Evolutionary conservation across 2,888 invertebrate species (phyloP), one percentile per base, ranked within the genome.

Genomic region (Drosophila fungiperda): DNA sequence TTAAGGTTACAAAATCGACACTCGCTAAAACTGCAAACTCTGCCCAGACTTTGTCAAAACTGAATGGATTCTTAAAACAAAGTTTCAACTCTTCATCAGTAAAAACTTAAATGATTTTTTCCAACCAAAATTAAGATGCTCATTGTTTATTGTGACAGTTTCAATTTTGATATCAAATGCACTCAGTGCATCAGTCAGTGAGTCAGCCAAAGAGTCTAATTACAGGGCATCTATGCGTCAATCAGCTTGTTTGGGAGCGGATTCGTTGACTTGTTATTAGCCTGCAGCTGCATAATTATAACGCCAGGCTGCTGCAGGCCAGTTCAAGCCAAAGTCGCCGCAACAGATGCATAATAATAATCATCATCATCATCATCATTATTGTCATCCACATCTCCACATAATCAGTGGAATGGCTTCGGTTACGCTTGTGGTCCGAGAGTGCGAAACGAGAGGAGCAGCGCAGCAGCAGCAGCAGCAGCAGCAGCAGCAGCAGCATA

Each of bases 341-440:
- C 86, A 78, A 78, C 73, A 86, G 76, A 20, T 23, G 36, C 65
- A 49, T 49, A 26, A 49, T 59, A 29, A 33, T 68, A 26, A 64
- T 63, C 23, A n/a, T 36, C 49, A 53, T 63, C 45, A 35, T 54
- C 54, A 48, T 55, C 23, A 40, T 57, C 29, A 63, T 63, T 38
- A 40, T 72, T 68, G 76, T 73, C 73, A 65, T 75, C 71, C 55
- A 55, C 54, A 54, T 78, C 45, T 78, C 66, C 66, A 68, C 76
- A 72, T 76, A 80, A 76, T 78, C 79, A 73, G 68, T 63, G 69
- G 68, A 63, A 66, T 66, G 73, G 84, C 81, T 79, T 79, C 83
- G 83, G 86, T 83, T 69, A 75, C 90, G 89, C 71, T 81, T 81
- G 78, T 65, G 62, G 77, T 73, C 67, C 64, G 72, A 83, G 88